These are phyloP conservation scores for Nothoprocta perdicaria DNA, from an alignment of 2,113 vertebrate species.

Conservation along the genomic window DNA sequence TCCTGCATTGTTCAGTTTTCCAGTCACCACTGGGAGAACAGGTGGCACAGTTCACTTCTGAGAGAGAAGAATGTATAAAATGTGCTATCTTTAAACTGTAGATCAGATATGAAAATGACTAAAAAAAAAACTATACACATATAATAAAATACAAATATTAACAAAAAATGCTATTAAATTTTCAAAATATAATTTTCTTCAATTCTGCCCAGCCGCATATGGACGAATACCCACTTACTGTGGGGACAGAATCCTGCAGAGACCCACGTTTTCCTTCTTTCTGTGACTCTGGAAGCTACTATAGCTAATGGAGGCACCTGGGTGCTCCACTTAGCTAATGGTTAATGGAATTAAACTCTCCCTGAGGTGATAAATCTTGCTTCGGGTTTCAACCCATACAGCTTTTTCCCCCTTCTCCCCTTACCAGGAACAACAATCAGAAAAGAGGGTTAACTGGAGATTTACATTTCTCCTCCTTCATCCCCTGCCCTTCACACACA, in stretches of 20 bases:
- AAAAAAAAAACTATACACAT: background rate
- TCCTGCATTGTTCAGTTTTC: background rate
- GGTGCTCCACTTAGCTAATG: slow-evolving; percentile 19
- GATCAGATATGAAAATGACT: background rate
- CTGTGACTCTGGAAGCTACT: background rate
- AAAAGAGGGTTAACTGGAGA: background rate
- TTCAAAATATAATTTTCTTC: background rate
- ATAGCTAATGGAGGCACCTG: background rate
- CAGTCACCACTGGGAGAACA: background rate
- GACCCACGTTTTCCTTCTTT: background rate
- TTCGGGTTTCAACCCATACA: background rate
- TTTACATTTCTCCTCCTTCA: slow-evolving; percentile 26
- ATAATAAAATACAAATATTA: background rate
- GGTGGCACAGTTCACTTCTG: background rate
- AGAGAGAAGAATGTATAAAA: background rate
- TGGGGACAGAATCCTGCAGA: background rate
- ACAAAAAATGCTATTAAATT: background rate
- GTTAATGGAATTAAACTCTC: slow-evolving; percentile 2
- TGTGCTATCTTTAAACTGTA: background rate
- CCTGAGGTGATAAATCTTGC: slow-evolving; percentile 25
- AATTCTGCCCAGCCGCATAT: background rate
- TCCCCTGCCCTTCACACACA: background rate
- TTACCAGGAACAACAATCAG: background rate
- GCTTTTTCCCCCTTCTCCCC: background rate
- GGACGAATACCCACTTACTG: background rate